Conservation (phyloP, 2,797 vertebrate genomes). For the Rhadinocentrus ornatus region DNA sequence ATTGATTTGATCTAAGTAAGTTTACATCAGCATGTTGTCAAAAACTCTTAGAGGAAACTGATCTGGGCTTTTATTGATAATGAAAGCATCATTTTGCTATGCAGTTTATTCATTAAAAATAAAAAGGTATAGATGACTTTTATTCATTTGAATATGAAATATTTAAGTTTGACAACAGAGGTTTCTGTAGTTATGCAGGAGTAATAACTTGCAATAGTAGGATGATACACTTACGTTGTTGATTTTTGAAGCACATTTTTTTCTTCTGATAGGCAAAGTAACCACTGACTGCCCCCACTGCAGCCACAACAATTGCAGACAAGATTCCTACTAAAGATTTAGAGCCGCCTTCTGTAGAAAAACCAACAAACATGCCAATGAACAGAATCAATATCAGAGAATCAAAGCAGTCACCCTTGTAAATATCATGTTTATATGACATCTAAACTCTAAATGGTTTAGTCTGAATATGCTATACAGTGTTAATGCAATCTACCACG, state of each 20-base stretch:
- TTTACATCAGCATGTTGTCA: no score
- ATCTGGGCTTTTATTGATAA: not conserved
- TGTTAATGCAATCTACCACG: not conserved
- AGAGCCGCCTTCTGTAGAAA: constrained; percentile 52
- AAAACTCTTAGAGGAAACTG: no score
- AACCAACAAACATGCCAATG: constrained; percentile 11
- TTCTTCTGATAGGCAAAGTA: constrained; percentile 92
- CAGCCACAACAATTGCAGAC: constrained; percentile 78
- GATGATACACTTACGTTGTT: constrained; percentile 75
- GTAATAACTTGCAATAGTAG: not conserved
- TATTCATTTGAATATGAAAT: not conserved
- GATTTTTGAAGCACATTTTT: constrained; percentile 91
- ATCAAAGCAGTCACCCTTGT: constrained; percentile 1
- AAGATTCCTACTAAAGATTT: constrained; percentile 84
- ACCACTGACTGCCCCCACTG: constrained; percentile 82
- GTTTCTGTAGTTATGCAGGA: not conserved
- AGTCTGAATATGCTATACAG: not conserved
- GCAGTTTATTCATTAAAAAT: not conserved
- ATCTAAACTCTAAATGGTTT: not conserved
- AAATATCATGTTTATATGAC: not conserved
- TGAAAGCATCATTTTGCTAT: not conserved
- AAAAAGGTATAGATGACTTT: not conserved
- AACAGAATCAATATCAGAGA: not conserved
- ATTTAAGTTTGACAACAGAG: not conserved
- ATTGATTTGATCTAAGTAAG: constrained; percentile 3